Conservation (phyloP, 2,113 vertebrate species). For the Spheniscus mendiculus region DNA sequence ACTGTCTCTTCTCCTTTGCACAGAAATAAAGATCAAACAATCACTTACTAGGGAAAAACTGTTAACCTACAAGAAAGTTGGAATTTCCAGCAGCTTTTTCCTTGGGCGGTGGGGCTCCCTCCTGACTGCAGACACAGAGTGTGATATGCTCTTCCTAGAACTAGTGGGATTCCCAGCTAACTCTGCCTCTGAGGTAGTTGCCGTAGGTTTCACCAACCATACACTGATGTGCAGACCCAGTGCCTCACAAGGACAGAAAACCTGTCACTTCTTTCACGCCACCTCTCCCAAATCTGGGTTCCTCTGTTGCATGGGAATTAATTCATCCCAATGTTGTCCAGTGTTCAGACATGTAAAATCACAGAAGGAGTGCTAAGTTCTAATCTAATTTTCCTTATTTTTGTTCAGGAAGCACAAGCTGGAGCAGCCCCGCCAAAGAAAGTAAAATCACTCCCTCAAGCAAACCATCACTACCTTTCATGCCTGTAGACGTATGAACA, state of each 20-base stretch:
- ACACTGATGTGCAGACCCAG: neutral
- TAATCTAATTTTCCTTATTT: neutral
- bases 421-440: neutral
- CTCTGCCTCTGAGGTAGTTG: neutral
- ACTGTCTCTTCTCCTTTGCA: neutral
- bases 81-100: neutral
- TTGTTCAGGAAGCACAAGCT: slow-evolving; percentile 58
- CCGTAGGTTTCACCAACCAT: neutral
- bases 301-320: neutral
- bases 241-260: neutral
- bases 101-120: neutral
- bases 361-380: neutral
- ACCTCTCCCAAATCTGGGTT: neutral
- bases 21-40: neutral
- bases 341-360: neutral
- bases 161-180: neutral
- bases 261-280: neutral
- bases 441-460: neutral
- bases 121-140: neutral
- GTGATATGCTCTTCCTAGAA: neutral
- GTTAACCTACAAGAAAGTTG: neutral
- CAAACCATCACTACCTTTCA: neutral
- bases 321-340: neutral
- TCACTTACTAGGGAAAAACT: neutral
- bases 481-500: neutral